These are phyloP conservation scores for Drosophila oshimai DNA, from an alignment of 1,140 invertebrate genomes.

Conservation along the genomic window DNA sequence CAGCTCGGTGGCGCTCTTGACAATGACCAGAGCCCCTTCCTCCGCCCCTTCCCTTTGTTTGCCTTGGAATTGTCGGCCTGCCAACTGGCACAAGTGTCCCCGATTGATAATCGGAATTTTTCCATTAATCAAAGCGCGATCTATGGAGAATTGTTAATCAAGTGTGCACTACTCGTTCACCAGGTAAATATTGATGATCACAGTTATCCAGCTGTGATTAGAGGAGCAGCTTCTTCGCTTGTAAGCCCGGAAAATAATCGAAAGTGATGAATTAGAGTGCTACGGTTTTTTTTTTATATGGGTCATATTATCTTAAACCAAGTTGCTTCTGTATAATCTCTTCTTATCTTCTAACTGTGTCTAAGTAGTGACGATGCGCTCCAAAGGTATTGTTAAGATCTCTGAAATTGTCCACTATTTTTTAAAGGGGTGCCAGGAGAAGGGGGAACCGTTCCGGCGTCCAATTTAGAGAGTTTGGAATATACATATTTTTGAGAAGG, in stretches of 20 bases:
- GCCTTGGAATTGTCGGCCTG: slow-evolving; percentile 8
- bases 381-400: no score
- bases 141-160: slow-evolving; percentile 14
- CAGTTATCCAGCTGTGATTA: slow-evolving; percentile 25
- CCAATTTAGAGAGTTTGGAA: no score
- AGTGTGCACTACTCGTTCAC: slow-evolving; percentile 40
- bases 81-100: slow-evolving; percentile 68
- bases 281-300: background rate
- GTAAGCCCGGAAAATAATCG: slow-evolving; percentile 12
- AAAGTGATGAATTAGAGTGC: slow-evolving; percentile 20
- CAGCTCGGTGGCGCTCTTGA: slow-evolving; percentile 11
- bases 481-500: no score
- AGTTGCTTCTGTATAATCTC: slow-evolving; percentile 6
- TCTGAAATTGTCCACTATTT: no score
- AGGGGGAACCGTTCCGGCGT: no score
- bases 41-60: slow-evolving; percentile 15
- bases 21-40: slow-evolving; percentile 17
- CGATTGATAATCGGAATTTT: slow-evolving; percentile 53
- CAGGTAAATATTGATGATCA: slow-evolving; percentile 55
- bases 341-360: no score
- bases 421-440: no score
- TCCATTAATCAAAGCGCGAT: slow-evolving; percentile 59
- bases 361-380: no score
- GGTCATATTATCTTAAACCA: background rate
- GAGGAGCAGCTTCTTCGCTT: background rate